These are phyloP conservation scores for Apodemia mormo DNA, from an alignment of 2,888 invertebrate genomes.

Conservation along the genomic window DNA sequence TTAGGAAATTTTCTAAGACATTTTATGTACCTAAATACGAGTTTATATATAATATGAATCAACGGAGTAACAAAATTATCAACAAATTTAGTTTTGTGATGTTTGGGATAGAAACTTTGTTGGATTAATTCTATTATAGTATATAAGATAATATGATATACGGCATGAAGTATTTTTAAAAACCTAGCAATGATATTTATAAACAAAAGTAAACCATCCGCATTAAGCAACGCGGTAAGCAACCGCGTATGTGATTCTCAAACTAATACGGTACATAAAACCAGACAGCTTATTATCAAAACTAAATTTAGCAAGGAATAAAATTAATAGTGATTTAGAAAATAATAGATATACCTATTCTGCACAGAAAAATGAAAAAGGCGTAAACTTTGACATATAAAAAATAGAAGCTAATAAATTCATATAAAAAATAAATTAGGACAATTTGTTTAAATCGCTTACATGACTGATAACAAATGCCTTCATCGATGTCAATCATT, in stretches of 20 bases:
- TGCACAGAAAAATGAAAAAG: not conserved
- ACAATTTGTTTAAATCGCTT: not conserved
- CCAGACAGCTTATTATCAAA: not conserved
- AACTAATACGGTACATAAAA: not conserved
- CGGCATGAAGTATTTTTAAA: not conserved
- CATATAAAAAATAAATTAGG: not conserved
- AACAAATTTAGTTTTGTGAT: not conserved
- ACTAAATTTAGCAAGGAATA: not conserved
- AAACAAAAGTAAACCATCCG: not conserved
- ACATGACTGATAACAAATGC: not conserved
- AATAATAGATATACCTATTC: not conserved
- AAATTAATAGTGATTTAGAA: not conserved
- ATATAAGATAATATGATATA: not conserved
- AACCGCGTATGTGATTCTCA: not conserved
- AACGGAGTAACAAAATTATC: not conserved
- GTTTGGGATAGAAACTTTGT: not conserved
- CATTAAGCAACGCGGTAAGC: not conserved
- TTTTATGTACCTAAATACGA: too few species aligned
- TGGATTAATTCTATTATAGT: not conserved
- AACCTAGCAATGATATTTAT: not conserved
- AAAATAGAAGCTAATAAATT: not conserved
- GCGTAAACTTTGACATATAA: not conserved
- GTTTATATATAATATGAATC: not conserved
- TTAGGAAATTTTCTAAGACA: too few species aligned
- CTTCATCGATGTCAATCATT: too few species aligned